Conservation (phyloP, 2,797 vertebrate species). For the Manis javanica region DNA sequence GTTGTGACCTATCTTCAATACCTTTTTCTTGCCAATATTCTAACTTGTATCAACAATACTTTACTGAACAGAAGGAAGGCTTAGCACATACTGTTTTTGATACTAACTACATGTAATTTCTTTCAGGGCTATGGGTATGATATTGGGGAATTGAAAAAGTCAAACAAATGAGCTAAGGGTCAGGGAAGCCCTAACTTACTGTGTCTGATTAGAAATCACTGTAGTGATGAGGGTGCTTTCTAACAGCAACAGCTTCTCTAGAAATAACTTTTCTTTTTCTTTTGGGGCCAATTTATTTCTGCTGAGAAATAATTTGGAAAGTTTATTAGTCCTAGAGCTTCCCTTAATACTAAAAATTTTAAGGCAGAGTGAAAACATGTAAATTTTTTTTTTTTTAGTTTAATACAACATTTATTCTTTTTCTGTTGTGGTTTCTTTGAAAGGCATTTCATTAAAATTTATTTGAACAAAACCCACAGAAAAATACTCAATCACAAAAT, state of each 20-base stretch:
- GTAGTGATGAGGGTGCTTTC: conserved; percentile 44
- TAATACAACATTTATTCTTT: conserved; percentile 60
- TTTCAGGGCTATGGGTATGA: conserved; percentile 35
- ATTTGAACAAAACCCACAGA: conserved; percentile 60
- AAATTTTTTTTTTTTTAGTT: background rate
- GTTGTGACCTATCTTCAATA: background rate
- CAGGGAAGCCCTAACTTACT: background rate
- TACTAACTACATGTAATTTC: conserved; percentile 42
- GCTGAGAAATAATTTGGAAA: conserved; percentile 60
- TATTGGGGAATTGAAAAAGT: background rate
- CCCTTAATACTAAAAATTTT: conserved; percentile 49
- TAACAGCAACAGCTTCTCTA: conserved; percentile 10
- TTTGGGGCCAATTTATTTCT: conserved; percentile 45
- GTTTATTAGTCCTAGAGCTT: conserved; percentile 16
- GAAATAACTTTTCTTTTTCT: conserved; percentile 51
- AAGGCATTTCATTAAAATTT: conserved; percentile 72
- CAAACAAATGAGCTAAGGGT: background rate
- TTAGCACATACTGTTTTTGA: conserved; percentile 64
- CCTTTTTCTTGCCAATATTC: conserved; percentile 58
- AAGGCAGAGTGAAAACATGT: conserved; percentile 12
- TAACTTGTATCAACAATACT: conserved; percentile 40
- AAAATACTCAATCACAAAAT: conserved; percentile 77
- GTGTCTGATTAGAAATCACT: background rate
- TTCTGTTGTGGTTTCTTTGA: conserved; percentile 70
- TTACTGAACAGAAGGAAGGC: conserved; percentile 39